phyloP scores from a whole-genome alignment of 1,140 invertebrate species.

The Thaumatotibia leucotreta region DNA sequence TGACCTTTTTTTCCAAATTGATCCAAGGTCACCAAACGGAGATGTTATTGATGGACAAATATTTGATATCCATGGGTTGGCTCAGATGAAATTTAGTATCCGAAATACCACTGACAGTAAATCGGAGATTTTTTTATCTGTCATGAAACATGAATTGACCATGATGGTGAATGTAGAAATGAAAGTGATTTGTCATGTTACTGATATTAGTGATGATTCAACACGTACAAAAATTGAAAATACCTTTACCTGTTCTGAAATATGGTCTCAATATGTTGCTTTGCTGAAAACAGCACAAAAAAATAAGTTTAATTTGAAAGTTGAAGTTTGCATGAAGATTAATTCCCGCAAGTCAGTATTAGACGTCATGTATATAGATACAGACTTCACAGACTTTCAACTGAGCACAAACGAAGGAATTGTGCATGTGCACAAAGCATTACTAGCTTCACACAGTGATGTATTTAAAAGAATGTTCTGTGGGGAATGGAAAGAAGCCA shows the following conservation, averaged over 20 bases:
- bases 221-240: background rate
- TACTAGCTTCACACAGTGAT: constrained; percentile 31
- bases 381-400: constrained; percentile 33
- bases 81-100: background rate
- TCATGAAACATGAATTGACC: background rate
- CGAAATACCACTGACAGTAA: background rate
- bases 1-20: background rate
- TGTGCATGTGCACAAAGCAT: constrained; percentile 28
- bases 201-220: too few relatives aligned
- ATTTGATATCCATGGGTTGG: background rate
- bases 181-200: background rate
- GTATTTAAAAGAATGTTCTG: constrained; percentile 32
- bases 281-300: background rate
- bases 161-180: background rate
- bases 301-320: background rate
- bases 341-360: background rate
- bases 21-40: background rate
- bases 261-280: background rate
- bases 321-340: background rate
- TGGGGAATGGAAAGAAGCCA: constrained; percentile 32
- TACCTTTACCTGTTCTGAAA: background rate
- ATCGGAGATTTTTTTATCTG: background rate
- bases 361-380: constrained; percentile 16
- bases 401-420: constrained; percentile 35
- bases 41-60: background rate